A percentile compares a stretch with the other conserved stretches of the same genome.
Evolutionary conservation across 2,888 invertebrate species (phyloP).

Genomic region (Meliscaeva auricollis): DNA sequence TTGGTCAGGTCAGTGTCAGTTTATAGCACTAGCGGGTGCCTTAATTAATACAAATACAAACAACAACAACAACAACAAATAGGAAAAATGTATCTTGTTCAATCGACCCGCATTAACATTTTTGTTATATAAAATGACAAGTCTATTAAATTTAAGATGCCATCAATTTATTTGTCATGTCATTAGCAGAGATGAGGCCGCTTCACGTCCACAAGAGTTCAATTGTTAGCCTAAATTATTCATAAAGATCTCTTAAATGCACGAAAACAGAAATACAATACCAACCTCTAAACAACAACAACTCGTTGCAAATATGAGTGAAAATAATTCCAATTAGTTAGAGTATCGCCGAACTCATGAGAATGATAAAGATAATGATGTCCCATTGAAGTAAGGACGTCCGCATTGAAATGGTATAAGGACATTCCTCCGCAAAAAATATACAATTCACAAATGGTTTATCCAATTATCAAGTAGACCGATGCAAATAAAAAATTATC

Average conservation of each 20-base stretch:
- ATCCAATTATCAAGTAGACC: slow-evolving; percentile 14
- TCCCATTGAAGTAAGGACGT: slow-evolving; percentile 13
- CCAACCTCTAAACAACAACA: background rate
- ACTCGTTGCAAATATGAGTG: slow-evolving; percentile 13
- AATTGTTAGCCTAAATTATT: slow-evolving; percentile 58
- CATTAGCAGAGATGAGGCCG: slow-evolving; percentile 46
- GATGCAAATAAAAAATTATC: slow-evolving; percentile 8
- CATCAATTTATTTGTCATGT: background rate
- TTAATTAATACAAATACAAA: slow-evolving; percentile 36
- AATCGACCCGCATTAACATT: slow-evolving; percentile 14
- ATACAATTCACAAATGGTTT: background rate
- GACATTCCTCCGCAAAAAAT: background rate
- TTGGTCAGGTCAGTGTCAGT: slow-evolving; percentile 38
- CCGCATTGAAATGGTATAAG: background rate
- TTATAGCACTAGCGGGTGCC: slow-evolving; percentile 16
- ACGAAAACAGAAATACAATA: slow-evolving; percentile 21
- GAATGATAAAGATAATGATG: slow-evolving; percentile 14
- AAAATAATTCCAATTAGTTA: slow-evolving; percentile 55
- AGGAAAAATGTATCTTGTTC: slow-evolving; percentile 56
- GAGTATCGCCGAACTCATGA: background rate
- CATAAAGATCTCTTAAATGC: slow-evolving; percentile 18
- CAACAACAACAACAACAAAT: too few species aligned
- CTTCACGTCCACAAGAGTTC: slow-evolving; percentile 21
- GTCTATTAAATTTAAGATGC: slow-evolving; percentile 22
- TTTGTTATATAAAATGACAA: background rate